A percentile compares a stretch with the other conserved stretches of the same genome.
phyloP scores from a whole-genome alignment of 2,888 invertebrate genomes.

The Napeogenes sylphis region DNA sequence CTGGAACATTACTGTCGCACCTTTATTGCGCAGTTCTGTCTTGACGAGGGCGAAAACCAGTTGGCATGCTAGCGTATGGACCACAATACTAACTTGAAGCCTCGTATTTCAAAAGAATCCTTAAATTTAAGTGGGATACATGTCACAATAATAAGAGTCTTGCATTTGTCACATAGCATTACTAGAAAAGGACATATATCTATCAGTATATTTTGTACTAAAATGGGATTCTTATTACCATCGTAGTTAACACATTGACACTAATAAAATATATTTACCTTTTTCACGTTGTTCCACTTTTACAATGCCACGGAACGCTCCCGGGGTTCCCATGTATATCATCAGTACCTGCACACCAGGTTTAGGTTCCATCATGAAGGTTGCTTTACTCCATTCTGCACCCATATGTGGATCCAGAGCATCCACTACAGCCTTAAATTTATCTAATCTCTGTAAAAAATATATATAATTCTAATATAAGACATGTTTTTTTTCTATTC shows the following conservation, averaged over 20 bases:
- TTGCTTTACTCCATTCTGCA: conserved; percentile 54
- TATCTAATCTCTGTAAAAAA: conserved; percentile 44
- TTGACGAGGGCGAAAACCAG: conserved; percentile 37
- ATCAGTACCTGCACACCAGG: conserved; percentile 53
- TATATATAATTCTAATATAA: background rate
- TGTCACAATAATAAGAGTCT: too few species aligned
- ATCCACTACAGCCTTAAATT: conserved; percentile 47
- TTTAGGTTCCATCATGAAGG: conserved; percentile 58
- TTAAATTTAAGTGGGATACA: background rate
- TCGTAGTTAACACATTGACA: too few species aligned
- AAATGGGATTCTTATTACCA: too few species aligned
- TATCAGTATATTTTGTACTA: too few species aligned
- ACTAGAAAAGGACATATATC: too few species aligned
- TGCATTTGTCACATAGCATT: too few species aligned
- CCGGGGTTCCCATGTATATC: conserved; percentile 48
- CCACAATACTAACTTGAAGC: conserved; percentile 5
- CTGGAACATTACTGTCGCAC: conserved; percentile 41
- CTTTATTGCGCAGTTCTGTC: conserved; percentile 50
- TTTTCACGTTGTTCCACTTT: conserved; percentile 39
- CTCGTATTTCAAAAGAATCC: background rate
- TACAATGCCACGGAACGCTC: conserved; percentile 55
- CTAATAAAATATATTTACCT: conserved; percentile 26
- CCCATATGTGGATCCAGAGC: conserved; percentile 40
- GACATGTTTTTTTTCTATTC: too few species aligned
- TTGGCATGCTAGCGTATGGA: conserved; percentile 19